Base-by-base conservation (phyloP, 2,113 vertebrate genomes). In the Zosterops borbonicus region DNA sequence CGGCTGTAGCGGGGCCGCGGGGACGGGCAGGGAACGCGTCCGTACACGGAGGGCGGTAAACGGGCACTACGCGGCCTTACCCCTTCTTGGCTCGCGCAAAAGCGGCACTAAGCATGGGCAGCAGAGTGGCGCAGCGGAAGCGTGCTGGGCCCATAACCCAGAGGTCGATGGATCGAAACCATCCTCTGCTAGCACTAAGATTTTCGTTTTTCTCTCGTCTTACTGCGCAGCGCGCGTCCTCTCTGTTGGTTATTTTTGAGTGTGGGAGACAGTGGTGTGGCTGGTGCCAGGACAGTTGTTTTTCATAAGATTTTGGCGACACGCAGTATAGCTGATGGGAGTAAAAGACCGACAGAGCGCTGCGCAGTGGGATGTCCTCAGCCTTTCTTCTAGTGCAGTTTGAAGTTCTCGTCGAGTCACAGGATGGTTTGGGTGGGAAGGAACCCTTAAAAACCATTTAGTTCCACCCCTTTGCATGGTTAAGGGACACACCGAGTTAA, bases 41-140 rank as follows among this genome's bases (percentile, higher is more conserved):
- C 8, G 1, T 10, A 0, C 0, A 0, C 0, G 1, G 0, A 2
- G 2, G 16, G 0, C 0, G 0, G 1, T 0, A 5, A 1, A 3
- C 3, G 3, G 2, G 3, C 4, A 2, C 0, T 6, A 6, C 4
- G 0, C 1, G 2, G 5, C 0, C 0, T 0, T 6, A 0, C 2
- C 4, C 0, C 0, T 15, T 65, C 20, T 65, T 56, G 5, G 0
- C 0, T 0, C 19, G 1, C 8, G 3, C 11, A 9, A n/a, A 11
- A 21, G 0, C 0, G 0, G 0, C 2, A 0, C 0, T 1, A 4
- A 2, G 0, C 2, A 4, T 0, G 1, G 5, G 25, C 37, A 89
- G 87, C 87, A 94, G 87, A 90, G 92, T 91, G 95, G 94, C 53
- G 82, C 92, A 94, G 95, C 53, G 78, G 94, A 49, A 95, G 94